Conservation (phyloP, 2,797 vertebrate genomes). For the Loriculus beryllinus region DNA sequence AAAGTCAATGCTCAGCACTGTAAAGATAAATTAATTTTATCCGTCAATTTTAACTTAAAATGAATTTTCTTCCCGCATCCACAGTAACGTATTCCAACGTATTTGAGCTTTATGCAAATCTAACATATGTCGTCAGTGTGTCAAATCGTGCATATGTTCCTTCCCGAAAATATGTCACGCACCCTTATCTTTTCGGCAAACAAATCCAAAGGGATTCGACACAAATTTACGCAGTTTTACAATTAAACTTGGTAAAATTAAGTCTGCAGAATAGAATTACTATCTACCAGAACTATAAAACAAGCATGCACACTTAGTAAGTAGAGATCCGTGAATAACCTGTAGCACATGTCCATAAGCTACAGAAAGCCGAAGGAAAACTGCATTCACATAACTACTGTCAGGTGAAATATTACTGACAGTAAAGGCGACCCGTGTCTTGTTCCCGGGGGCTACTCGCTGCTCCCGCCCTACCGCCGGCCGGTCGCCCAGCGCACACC, state of each 20-base stretch:
- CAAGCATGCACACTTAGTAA: not conserved
- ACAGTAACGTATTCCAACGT: not conserved
- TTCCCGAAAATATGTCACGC: not conserved
- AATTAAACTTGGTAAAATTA: not conserved
- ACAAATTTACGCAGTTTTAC: not conserved
- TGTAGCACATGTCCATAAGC: accelerated
- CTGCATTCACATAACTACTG: accelerated
- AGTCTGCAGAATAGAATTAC: not conserved
- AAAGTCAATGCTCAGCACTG: not conserved
- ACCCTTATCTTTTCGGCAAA: not conserved
- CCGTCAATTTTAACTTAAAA: not conserved
- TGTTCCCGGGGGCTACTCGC: accelerated
- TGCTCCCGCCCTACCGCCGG: accelerated
- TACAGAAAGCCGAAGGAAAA: not conserved
- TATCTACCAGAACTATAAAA: not conserved
- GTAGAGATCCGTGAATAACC: accelerated
- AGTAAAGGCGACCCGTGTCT: accelerated
- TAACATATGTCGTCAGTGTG: not conserved
- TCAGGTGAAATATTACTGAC: not conserved
- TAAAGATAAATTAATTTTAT: not conserved
- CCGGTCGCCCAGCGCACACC: accelerated
- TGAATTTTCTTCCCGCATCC: not conserved
- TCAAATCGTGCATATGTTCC: not conserved
- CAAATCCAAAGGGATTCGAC: not conserved
- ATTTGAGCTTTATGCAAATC: not conserved